These are phyloP conservation scores for Orthosia cruda DNA, from an alignment of 2,888 invertebrate genomes.

Conservation along the genomic window DNA sequence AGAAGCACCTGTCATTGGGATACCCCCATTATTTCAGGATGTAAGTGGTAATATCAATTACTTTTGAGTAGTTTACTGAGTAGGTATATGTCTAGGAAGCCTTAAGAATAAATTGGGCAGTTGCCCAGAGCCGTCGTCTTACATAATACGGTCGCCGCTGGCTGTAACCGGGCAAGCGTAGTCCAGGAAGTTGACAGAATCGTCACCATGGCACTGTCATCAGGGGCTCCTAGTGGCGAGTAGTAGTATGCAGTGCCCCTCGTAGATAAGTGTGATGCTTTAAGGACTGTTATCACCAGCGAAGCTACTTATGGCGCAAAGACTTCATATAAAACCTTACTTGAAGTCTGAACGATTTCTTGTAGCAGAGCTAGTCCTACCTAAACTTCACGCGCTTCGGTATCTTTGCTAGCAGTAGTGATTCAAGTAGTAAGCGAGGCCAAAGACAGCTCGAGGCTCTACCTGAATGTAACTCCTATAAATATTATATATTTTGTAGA, in stretches of 20 bases:
- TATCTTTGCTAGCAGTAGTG: neutral
- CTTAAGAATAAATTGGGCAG: neutral
- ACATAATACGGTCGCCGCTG: too few relatives aligned
- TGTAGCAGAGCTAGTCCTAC: too few relatives aligned
- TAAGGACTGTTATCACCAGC: neutral
- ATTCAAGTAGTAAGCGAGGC: neutral
- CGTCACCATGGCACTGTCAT: neutral
- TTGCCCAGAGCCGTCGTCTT: neutral
- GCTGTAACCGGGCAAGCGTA: neutral
- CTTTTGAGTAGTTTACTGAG: neutral
- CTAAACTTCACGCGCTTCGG: neutral
- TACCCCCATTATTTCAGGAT: constrained; percentile 61
- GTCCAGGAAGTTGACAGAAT: neutral
- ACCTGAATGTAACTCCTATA: neutral
- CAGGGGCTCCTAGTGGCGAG: neutral
- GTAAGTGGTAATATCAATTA: constrained; percentile 63
- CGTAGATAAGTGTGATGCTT: neutral
- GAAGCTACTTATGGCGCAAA: neutral
- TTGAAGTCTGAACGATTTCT: neutral
- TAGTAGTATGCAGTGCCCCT: too few relatives aligned
- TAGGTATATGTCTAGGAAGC: too few relatives aligned
- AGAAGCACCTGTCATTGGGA: neutral
- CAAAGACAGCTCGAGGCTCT: neutral
- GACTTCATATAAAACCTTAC: neutral
- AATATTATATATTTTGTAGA: neutral